A percentile compares a stretch with the other conserved stretches of the same genome.
phyloP scores from a whole-genome alignment of 92 coral and sea anemone species.

The Scolanthus callimorphus region DNA sequence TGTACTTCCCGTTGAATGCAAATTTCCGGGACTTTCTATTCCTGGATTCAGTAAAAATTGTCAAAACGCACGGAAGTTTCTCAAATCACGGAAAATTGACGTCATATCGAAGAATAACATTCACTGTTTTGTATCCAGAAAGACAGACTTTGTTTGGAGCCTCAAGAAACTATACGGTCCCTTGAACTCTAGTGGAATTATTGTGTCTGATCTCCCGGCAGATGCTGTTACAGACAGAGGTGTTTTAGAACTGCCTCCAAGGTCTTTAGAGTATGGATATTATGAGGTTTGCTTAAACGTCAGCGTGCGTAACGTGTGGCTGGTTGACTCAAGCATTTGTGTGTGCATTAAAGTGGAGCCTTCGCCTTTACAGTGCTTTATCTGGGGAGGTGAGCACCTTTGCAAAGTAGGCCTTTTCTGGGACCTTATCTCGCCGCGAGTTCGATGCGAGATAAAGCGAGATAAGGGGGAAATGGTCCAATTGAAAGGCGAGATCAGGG shows the following conservation, averaged over 20 bases:
- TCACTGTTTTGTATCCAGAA: constrained; percentile 61
- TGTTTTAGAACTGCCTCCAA: constrained; percentile 30
- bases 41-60: constrained; percentile 27
- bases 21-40: constrained; percentile 36
- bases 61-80: constrained; percentile 16
- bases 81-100: constrained; percentile 39
- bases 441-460: no score
- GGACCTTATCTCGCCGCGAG: no score
- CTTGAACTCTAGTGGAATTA: constrained; percentile 5
- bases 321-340: constrained; percentile 13
- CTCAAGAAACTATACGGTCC: constrained; percentile 3
- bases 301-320: constrained; percentile 30
- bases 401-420: no score
- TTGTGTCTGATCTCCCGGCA: constrained; percentile 1
- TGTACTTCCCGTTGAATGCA: constrained; percentile 44
- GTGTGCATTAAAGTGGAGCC: constrained; percentile 36
- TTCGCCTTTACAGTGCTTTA: constrained; percentile 45
- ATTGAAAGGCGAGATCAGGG: no score
- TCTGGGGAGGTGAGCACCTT: no score
- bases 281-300: constrained; percentile 47
- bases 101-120: constrained; percentile 45
- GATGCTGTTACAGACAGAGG: constrained; percentile 8
- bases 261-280: constrained; percentile 33
- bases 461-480: no score
- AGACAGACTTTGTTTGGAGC: constrained; percentile 55